Conservation (phyloP, 2,797 vertebrate genomes). For the Myotis planiceps region DNA sequence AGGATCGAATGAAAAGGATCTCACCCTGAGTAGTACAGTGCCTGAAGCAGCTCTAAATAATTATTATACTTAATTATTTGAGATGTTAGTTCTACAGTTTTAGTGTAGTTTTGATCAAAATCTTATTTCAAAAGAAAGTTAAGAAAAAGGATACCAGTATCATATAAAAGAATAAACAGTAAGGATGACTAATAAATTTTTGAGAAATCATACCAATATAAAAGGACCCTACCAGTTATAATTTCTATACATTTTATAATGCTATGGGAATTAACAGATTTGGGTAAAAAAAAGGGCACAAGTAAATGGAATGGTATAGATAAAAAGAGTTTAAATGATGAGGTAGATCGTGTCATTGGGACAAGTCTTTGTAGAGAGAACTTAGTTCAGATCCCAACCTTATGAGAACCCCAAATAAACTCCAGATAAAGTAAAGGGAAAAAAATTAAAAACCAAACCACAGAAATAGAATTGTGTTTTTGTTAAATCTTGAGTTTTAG, state of each 20-base stretch:
- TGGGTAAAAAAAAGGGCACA: neutral
- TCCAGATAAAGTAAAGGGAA: neutral
- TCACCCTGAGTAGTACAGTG: neutral
- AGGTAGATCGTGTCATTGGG: neutral
- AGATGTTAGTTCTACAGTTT: neutral
- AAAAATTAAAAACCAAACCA: neutral
- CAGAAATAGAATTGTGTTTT: neutral
- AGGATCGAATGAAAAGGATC: neutral
- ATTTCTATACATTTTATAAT: neutral
- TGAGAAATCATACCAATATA: neutral
- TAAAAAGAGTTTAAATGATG: neutral
- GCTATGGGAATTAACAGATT: neutral
- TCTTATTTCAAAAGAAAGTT: neutral
- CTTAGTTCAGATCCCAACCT: neutral
- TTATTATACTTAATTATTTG: conserved; percentile 17
- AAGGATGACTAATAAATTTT: neutral
- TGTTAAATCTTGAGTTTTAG: conserved; percentile 1
- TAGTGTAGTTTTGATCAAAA: neutral
- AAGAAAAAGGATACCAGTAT: neutral
- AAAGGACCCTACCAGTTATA: neutral
- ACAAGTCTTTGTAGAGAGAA: neutral
- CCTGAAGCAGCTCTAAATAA: neutral
- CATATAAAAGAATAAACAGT: neutral
- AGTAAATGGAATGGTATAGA: neutral
- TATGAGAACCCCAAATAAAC: neutral